Conservation (phyloP, 2,113 vertebrate species). For the Laticauda colubrina region DNA sequence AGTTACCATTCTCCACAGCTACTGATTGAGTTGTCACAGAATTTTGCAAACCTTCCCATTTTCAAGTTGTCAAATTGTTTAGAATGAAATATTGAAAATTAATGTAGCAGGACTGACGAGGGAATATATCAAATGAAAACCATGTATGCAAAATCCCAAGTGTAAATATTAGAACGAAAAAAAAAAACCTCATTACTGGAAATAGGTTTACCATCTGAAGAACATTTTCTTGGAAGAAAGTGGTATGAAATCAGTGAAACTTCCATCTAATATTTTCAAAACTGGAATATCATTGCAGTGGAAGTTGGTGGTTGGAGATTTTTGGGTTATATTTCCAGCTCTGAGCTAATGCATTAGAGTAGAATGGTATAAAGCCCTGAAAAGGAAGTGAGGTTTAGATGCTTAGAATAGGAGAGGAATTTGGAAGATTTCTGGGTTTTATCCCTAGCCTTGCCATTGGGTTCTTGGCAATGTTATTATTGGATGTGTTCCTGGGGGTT, state of each 20-base stretch:
- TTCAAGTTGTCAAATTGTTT: background rate
- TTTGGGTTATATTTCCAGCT: constrained; percentile 8
- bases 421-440: constrained; percentile 8
- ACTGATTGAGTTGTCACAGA: background rate
- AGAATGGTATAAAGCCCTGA: constrained; percentile 16
- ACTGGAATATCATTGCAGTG: background rate
- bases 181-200: background rate
- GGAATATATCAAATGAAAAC: background rate
- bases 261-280: background rate
- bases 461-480: background rate
- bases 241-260: background rate
- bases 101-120: background rate
- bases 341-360: constrained; percentile 10
- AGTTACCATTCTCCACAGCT: background rate
- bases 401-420: background rate
- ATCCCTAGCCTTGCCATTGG: constrained; percentile 7
- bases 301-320: constrained; percentile 1
- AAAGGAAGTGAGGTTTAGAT: constrained; percentile 24
- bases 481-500: constrained; percentile 9
- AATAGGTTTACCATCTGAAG: background rate
- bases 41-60: background rate
- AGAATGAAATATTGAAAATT: background rate
- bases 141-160: background rate
- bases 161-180: background rate
- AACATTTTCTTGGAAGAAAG: background rate